Evolutionary conservation across 2,113 vertebrate genomes (phyloP), one percentile per base, ranked within the genome.

Genomic region (Danionella cerebrum): DNA sequence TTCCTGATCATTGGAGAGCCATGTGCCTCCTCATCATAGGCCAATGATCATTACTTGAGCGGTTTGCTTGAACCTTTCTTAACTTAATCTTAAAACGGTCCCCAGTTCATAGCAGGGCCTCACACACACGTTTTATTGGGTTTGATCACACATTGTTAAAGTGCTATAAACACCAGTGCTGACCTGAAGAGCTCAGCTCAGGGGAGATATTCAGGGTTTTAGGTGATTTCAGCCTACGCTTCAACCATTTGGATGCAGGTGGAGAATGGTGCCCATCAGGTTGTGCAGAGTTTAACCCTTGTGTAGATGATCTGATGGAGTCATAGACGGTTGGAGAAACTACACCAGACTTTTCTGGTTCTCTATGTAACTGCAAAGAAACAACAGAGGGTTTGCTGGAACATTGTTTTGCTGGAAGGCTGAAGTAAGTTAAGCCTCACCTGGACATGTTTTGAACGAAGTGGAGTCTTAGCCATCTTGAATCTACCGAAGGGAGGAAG

Each of bases 171-270:
- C 19, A 10, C 25, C 10, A 33, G 18, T 51, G 59, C 62, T 22
- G 12, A 71, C 69, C 62, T 42, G 53, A 50, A 9, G 50, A 21
- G 69, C n/a, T 50, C 14, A 65, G 33, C 12, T 27, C 16, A 2
- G 47, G 25, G 29, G 53, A 65, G 16, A 42, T 16, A 4, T 12
- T 1, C 8, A 33, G 14, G 2, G 21, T 12, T 35, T 25, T 42
- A 22, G 22, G 14, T 16, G 41, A 27, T 16, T 1, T 18, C 8
- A 7, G 29, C 38, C 21, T 11, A 5, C 39, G 3, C 8, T 64
- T 64, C 36, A 64, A 48, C 59, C 39, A 60, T 60, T 42, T 31
- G 3, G 57, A 60, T 1, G 44, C 2, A 0, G 1, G 29, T 4
- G 19, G 18, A 22, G 27, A 24, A 22, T 2, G 6, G 13, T 48